These are phyloP conservation scores for Caenorhabditis tropicalis DNA, from an alignment of 1,140 invertebrate species.

Conservation along the genomic window DNA sequence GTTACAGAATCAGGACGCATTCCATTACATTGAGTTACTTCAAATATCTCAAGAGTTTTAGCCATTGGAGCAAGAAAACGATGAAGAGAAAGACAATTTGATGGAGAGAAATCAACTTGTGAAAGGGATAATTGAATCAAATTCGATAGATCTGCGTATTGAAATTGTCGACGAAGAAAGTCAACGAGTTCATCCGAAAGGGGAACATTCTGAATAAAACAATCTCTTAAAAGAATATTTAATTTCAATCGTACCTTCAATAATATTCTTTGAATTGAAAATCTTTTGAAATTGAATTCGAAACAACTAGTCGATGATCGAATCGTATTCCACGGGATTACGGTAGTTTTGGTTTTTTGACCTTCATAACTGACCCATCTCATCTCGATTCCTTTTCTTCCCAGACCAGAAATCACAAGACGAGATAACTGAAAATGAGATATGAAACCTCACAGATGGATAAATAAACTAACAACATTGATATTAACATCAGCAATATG, in stretches of 20 bases:
- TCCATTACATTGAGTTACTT: conserved; percentile 31
- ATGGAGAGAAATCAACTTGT: conserved; percentile 45
- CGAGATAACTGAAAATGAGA: conserved; percentile 45
- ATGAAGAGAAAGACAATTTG: conserved; percentile 43
- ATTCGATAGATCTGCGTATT: conserved; percentile 17
- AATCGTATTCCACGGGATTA: conserved; percentile 34
- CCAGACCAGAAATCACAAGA: conserved; percentile 24
- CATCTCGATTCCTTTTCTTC: conserved; percentile 37
- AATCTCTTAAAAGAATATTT: background rate
- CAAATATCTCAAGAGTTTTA: conserved; percentile 44
- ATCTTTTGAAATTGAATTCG: conserved; percentile 37
- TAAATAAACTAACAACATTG: background rate
- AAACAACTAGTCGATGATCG: background rate
- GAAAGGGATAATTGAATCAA: conserved; percentile 13
- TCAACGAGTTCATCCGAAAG: conserved; percentile 34
- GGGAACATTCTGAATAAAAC: conserved; percentile 17
- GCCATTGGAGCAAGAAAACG: conserved; percentile 41
- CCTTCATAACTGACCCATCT: conserved; percentile 34
- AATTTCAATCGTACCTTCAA: conserved; percentile 15
- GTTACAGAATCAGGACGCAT: conserved; percentile 45
- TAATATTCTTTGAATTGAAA: conserved; percentile 37
- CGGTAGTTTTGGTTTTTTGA: conserved; percentile 18
- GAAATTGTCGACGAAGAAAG: conserved; percentile 36
- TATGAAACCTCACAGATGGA: background rate
- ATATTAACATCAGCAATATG: conserved; percentile 1